Percentiles rank a stretch among this genome's conserved stretches.
phyloP scores from a whole-genome alignment of 30 jellyfish, hydroid and myxozoan genomes.

The Aurelia sp. region DNA sequence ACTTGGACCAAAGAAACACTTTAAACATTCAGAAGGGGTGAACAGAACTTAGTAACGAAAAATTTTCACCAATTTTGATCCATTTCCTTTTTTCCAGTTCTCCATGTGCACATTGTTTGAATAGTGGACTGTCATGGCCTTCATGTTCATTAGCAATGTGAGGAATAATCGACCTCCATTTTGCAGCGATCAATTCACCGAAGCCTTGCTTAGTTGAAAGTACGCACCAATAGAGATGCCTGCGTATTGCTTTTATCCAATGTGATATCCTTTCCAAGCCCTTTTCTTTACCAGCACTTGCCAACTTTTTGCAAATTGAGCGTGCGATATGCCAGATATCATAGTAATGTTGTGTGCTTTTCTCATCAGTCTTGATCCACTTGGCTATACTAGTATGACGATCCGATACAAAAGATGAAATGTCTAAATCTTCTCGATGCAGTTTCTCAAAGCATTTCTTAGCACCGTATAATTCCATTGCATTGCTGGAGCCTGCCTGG shows the following conservation, averaged over 20 bases:
- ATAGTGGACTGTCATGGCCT: conserved; percentile 26
- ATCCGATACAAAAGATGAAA: conserved; percentile 26
- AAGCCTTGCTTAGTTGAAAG: conserved; percentile 49
- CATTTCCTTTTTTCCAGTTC: conserved; percentile 25
- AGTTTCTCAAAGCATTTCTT: conserved; percentile 21
- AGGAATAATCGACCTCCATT: conserved; percentile 36
- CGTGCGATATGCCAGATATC: conserved; percentile 54
- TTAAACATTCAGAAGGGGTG: too few species aligned
- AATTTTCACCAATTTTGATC: conserved; percentile 25
- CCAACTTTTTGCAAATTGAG: conserved; percentile 13
- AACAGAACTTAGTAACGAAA: background rate
- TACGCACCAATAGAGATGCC: conserved; percentile 44
- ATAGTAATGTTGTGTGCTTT: conserved; percentile 26
- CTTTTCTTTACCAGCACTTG: conserved; percentile 21
- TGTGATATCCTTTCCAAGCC: conserved; percentile 8
- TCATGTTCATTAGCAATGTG: conserved; percentile 28
- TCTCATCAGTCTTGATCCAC: conserved; percentile 13
- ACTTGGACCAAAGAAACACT: too few species aligned
- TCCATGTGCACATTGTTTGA: conserved; percentile 11
- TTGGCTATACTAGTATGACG: conserved; percentile 47
- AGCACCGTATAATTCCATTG: conserved; percentile 28
- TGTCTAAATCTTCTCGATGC: background rate
- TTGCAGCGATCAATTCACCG: conserved; percentile 31
- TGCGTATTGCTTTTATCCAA: conserved; percentile 39
- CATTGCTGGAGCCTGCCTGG: conserved; percentile 11